These are phyloP conservation scores for Diplosoma virens DNA, from an alignment of 23 tunicate genomes.

Conservation along the genomic window DNA sequence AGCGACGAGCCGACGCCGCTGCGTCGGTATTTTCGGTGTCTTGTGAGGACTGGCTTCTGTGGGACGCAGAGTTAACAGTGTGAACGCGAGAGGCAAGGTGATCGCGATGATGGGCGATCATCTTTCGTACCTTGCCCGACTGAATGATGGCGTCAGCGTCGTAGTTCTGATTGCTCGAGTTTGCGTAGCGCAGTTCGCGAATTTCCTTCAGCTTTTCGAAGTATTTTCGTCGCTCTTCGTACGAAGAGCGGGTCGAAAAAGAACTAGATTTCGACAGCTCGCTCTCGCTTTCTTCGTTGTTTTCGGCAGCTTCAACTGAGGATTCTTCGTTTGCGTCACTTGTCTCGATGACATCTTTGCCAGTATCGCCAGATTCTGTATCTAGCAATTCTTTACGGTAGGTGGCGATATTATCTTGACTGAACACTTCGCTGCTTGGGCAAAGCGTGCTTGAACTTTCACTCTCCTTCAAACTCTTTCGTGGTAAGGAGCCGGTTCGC, in stretches of 20 bases:
- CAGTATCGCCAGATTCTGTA: background rate
- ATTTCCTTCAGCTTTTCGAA: constrained; percentile 36
- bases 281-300: background rate
- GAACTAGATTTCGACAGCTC: background rate
- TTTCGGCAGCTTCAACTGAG: background rate
- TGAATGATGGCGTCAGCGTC: constrained; percentile 7
- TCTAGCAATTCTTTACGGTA: too few species aligned
- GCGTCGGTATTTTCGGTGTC: background rate
- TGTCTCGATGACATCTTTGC: background rate
- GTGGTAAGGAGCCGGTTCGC: background rate
- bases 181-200: constrained; percentile 24
- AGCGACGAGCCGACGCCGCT: too few species aligned
- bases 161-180: background rate
- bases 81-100: background rate
- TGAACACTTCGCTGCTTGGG: background rate
- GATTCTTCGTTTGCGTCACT: background rate
- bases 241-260: constrained; percentile 1
- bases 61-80: too few species aligned
- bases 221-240: constrained; percentile 19
- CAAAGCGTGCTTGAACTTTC: background rate
- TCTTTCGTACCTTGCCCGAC: background rate
- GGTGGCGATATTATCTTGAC: background rate
- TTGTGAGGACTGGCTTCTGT: constrained; percentile 1
- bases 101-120: constrained; percentile 25
- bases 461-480: background rate